Base-by-base conservation (phyloP, 2,113 vertebrate genomes). In the Siniperca knerii region DNA sequence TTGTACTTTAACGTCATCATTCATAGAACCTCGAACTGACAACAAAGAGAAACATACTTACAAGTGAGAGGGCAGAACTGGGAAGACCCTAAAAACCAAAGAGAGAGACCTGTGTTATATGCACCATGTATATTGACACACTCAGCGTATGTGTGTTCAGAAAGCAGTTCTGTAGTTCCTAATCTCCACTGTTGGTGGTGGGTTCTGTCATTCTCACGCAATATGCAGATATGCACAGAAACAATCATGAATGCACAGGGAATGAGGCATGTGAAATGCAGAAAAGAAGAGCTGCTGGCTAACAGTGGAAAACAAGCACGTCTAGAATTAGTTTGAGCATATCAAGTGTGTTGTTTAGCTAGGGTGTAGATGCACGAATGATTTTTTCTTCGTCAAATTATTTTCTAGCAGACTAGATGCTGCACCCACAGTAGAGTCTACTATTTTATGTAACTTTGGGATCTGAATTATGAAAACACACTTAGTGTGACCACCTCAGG, bases 31-130 rank as follows among this genome's bases (percentile, higher is more conserved):
- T 10, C 7, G 25, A 69, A 46, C 23, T 35, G 46, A 64, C 29
- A 74, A 42, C 25, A 25, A 50, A 66, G 33, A 62, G 3, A 81
- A 69, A n/a, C 18, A 60, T 87, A 97, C 97, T 97, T 96, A 98
- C 97, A 86, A 96, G 92, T 35, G 92, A 91, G 54, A 92, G 64
- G 25, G 92, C 89, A 91, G 96, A 93, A 90, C 90, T 94, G 52
- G 96, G 92, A 0, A 75, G 95, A 58, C 97, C 97, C 97, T 98
- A 58, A 35, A 83, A 79, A 91, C 84, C 54, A 93, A 87, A 68
- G 48, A 88, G 12, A 87, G 33, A 61, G 46, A 48, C 9, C 0
- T 72, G 16, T 33, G 18, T 79, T 69, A 77, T 11, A 66, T 46
- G 0, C 48, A 40, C 44, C 40, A 5, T 61, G 13, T 21, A 5